Evolutionary conservation across 2,888 invertebrate genomes (phyloP).

Genomic region (Branchellion lobata): DNA sequence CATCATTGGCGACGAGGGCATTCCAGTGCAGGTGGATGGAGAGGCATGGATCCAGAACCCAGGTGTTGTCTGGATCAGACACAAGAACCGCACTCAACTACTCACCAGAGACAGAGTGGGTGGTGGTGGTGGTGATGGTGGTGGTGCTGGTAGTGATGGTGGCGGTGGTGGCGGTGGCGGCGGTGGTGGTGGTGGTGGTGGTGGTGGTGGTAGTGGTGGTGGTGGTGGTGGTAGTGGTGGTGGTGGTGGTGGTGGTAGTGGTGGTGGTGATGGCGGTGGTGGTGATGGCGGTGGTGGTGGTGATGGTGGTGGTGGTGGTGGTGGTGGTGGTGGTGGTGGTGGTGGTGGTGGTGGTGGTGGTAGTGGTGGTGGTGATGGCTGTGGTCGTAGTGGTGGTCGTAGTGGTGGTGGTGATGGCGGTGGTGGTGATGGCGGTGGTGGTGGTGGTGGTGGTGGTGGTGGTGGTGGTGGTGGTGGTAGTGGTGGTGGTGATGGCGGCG

Average conservation of each 20-base stretch:
- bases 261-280: conserved; percentile 24
- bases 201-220: conserved; percentile 19
- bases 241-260: conserved; percentile 15
- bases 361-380: not conserved
- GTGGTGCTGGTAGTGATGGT: too few species aligned
- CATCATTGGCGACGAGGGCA: conserved; percentile 81
- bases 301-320: conserved; percentile 40
- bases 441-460: conserved; percentile 12
- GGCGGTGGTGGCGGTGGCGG: not conserved
- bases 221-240: conserved; percentile 15
- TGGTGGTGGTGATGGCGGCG: too few species aligned
- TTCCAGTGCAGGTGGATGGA: conserved; percentile 95
- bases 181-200: conserved; percentile 8
- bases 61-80: conserved; percentile 89
- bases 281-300: conserved; percentile 39
- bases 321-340: conserved; percentile 36
- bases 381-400: too few species aligned
- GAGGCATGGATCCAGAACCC: conserved; percentile 98
- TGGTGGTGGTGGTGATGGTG: not conserved
- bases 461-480: not conserved
- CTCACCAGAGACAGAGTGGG: conserved; percentile 79
- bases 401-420: too few species aligned
- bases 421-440: not conserved
- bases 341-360: conserved; percentile 26
- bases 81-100: conserved; percentile 96